These are phyloP conservation scores for Myiopsitta monachus DNA, from an alignment of 2,113 vertebrate species.

Conservation along the genomic window DNA sequence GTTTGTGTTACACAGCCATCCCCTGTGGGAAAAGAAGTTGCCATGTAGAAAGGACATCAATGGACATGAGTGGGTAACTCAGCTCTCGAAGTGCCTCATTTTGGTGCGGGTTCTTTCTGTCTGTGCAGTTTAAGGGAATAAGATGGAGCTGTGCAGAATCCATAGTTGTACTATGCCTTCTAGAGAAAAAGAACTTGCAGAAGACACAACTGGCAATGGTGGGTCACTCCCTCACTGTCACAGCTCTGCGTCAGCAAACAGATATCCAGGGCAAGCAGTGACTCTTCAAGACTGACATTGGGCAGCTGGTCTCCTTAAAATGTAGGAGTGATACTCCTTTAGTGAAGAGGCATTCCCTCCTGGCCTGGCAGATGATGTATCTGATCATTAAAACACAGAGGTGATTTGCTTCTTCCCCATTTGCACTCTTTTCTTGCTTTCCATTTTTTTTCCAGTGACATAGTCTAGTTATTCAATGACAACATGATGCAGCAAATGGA, in stretches of 20 bases:
- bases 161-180: background rate
- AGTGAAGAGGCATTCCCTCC: background rate
- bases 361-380: background rate
- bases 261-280: background rate
- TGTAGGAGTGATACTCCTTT: background rate
- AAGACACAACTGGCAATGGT: background rate
- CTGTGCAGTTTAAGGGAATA: background rate
- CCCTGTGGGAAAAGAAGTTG: background rate
- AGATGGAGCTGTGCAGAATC: background rate
- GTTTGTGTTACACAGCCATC: background rate
- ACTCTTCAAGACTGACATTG: background rate
- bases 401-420: background rate
- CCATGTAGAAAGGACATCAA: background rate
- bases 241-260: background rate
- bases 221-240: background rate
- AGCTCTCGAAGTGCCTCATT: accelerated
- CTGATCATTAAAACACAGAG: background rate
- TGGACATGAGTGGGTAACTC: background rate
- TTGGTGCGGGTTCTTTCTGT: background rate
- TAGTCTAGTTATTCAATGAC: background rate
- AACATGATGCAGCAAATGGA: background rate
- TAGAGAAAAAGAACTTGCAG: background rate
- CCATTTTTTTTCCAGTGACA: background rate
- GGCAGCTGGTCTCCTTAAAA: background rate
- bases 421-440: background rate